Evolutionary conservation across 2,888 invertebrate species (phyloP), one percentile per base, ranked within the genome.

Genomic region (Polietes domitor): DNA sequence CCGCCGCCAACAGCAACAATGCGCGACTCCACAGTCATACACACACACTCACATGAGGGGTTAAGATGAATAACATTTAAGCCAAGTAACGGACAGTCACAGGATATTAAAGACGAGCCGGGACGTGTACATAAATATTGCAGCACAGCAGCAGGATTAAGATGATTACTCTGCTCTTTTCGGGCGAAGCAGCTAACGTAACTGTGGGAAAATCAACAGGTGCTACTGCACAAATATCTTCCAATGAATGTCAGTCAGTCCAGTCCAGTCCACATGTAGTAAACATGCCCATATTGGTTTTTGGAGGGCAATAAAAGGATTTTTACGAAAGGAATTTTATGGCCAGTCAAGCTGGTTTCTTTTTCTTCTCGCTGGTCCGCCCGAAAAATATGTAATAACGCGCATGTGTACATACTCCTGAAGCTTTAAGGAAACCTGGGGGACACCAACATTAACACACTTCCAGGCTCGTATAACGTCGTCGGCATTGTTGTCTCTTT

Each of bases 141-240:
- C 41, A 37, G 80, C 71, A 28, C n/a, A 71, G 63, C 68, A 58
- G n/a, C 80, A 83, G 80, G 83, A 83, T 80, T 80, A 80, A 80
- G 53, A 83, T 72, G 77, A 80, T 65, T 80, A 55, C 80, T 15
- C 17, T 41, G 71, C 70, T 55, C 61, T 68, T 55, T 76, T 15
- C 5, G 58, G 41, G 53, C 63, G 70, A 26, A 37, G 63, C 70
- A 37, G 63, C 70, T 32, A 73, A 9, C 12, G 61, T 41, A 43
- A 65, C 65, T 88, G 88, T 89, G 89, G 90, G 89, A 91, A 90
- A 88, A 87, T 84, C 87, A 91, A 90, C 91, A 90, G 90, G 90
- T 90, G 91, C 88, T 88, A 86, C 86, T 86, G 86, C 89, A 89
- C 88, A 90, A 91, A 91, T 91, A 80, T 77, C 41, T 80, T 58